Percentiles rank a stretch among this genome's conserved stretches.
phyloP scores from a whole-genome alignment of 1,140 invertebrate genomes.

The Drosophila carrolli region DNA sequence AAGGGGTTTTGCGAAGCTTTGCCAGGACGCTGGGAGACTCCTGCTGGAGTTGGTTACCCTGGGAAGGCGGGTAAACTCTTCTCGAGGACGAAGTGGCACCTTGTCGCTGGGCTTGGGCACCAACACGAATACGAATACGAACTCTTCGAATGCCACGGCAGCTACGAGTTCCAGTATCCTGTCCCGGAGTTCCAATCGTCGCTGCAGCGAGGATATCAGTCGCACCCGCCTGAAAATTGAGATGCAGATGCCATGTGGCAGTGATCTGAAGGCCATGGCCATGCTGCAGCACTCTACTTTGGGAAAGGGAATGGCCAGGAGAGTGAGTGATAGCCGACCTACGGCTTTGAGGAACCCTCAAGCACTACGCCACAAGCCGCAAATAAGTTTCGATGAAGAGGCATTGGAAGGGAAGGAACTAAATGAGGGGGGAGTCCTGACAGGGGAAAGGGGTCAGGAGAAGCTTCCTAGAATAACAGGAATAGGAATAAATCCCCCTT shows the following conservation, averaged over 20 bases:
- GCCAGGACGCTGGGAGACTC: slow-evolving; percentile 75
- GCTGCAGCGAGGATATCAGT: slow-evolving; percentile 71
- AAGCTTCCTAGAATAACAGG: neutral
- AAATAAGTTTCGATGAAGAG: slow-evolving; percentile 79
- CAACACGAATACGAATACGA: slow-evolving; percentile 66
- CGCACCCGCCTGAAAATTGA: slow-evolving; percentile 75
- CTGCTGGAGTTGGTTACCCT: slow-evolving; percentile 62
- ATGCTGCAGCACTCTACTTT: slow-evolving; percentile 65
- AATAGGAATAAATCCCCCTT: slow-evolving; percentile 24
- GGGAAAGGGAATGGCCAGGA: slow-evolving; percentile 22
- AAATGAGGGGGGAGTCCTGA: neutral
- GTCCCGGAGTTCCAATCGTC: slow-evolving; percentile 75
- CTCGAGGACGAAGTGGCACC: slow-evolving; percentile 58
- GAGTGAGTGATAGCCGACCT: slow-evolving; percentile 58
- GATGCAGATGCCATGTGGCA: slow-evolving; percentile 71
- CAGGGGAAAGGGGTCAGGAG: neutral
- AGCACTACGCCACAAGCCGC: slow-evolving; percentile 47
- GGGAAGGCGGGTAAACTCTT: slow-evolving; percentile 32
- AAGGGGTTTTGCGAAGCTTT: slow-evolving; percentile 91
- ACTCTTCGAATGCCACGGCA: slow-evolving; percentile 62
- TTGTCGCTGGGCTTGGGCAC: slow-evolving; percentile 57
- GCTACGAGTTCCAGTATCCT: slow-evolving; percentile 76
- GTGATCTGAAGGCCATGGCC: slow-evolving; percentile 73
- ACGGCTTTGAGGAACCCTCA: slow-evolving; percentile 27
- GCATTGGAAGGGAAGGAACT: slow-evolving; percentile 13